Percentiles rank a stretch among this genome's conserved stretches.
Conservation (phyloP, 2,797 vertebrate species). For the Chiropotes sagulatus region DNA sequence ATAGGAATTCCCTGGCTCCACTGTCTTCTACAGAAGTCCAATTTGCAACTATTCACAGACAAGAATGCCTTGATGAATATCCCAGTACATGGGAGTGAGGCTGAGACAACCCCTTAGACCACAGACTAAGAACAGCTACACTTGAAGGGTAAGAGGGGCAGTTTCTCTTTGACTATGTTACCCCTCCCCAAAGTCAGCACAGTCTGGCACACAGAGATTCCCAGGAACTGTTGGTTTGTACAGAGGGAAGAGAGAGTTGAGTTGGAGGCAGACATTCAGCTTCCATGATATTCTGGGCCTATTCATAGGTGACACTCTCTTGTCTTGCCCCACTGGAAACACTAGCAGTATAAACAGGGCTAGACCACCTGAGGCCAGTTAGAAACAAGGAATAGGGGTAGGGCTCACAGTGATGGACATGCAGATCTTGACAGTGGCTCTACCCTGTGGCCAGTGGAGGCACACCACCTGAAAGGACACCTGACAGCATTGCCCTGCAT, state of each 20-base stretch:
- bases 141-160: not conserved
- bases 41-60: not conserved
- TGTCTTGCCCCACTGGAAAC: not conserved
- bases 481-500: not conserved
- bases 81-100: not conserved
- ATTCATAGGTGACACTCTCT: not conserved
- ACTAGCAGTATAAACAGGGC: not conserved
- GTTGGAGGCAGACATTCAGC: not conserved
- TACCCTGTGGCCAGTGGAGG: not conserved
- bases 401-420: not conserved
- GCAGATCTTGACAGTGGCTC: not conserved
- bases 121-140: not conserved
- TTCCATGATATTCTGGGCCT: not conserved
- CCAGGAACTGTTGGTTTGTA: not conserved
- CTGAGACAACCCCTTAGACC: not conserved
- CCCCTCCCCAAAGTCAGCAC: not conserved
- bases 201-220: not conserved
- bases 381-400: not conserved
- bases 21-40: not conserved
- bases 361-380: not conserved
- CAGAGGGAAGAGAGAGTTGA: not conserved
- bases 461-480: not conserved
- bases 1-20: not conserved
- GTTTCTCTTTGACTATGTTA: not conserved
- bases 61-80: not conserved